Conservation (phyloP, 2,113 vertebrate genomes). For the Sigmodon hispidus region DNA sequence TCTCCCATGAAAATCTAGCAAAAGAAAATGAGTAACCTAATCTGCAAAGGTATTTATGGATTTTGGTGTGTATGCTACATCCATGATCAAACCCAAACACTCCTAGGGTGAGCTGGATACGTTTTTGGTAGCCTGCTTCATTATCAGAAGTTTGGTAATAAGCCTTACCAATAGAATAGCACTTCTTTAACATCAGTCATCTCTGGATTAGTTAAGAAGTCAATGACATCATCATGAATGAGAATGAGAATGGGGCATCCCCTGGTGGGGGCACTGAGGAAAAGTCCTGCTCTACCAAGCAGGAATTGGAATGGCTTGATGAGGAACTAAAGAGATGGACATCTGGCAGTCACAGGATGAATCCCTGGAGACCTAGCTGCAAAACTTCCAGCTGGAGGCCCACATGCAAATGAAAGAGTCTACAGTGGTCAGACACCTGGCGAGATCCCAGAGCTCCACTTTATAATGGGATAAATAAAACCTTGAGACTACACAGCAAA, state of each 20-base stretch:
- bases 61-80: slow-evolving; percentile 85
- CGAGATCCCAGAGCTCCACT: slow-evolving; percentile 22
- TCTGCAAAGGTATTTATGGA: slow-evolving; percentile 83
- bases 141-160: slow-evolving; percentile 87
- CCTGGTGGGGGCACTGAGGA: slow-evolving; percentile 67
- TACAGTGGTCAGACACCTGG: not conserved
- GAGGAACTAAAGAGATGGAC: slow-evolving; percentile 44
- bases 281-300: slow-evolving; percentile 20
- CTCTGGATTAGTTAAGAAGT: slow-evolving; percentile 77
- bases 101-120: slow-evolving; percentile 80
- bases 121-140: slow-evolving; percentile 89
- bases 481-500: slow-evolving; percentile 38
- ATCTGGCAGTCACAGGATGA: not conserved
- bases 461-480: not conserved
- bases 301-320: slow-evolving; percentile 35
- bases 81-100: slow-evolving; percentile 81
- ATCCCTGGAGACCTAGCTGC: not conserved
- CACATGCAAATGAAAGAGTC: not conserved
- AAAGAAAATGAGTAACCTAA: slow-evolving; percentile 86
- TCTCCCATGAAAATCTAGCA: slow-evolving; percentile 83
- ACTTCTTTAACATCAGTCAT: slow-evolving; percentile 76
- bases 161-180: slow-evolving; percentile 88
- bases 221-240: slow-evolving; percentile 65
- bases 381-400: not conserved
- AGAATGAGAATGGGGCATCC: slow-evolving; percentile 64